Conservation (phyloP, 1,140 invertebrate species). For the Apis cerana region DNA sequence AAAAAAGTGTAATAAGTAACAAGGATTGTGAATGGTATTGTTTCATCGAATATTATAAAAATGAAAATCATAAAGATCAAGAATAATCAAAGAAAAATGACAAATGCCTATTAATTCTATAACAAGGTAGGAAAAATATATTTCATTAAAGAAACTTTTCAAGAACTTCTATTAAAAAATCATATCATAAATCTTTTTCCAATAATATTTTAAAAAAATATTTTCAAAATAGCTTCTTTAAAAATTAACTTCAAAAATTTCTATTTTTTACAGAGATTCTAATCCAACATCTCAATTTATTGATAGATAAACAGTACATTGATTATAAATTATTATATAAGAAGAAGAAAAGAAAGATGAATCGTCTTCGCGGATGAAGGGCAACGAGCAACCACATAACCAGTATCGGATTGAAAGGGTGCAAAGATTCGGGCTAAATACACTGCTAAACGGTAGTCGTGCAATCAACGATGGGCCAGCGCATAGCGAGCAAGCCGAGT, state of each 20-base stretch:
- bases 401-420: conserved; percentile 13
- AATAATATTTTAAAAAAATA: not conserved
- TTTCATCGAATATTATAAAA: not conserved
- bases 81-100: not conserved
- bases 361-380: not conserved
- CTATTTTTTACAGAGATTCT: not conserved
- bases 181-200: not conserved
- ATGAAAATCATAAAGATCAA: not conserved
- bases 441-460: conserved; percentile 49
- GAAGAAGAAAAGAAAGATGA: not conserved
- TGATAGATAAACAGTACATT: too few relatives aligned
- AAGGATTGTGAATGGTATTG: too few relatives aligned
- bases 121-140: not conserved
- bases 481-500: conserved; percentile 50
- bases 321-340: too few relatives aligned
- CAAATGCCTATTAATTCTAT: not conserved
- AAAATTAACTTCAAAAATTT: not conserved
- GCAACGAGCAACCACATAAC: not conserved
- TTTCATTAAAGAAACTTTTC: too few relatives aligned
- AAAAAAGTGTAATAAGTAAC: not conserved
- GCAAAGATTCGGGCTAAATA: conserved; percentile 47
- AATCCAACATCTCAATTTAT: not conserved
- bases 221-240: not conserved
- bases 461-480: conserved; percentile 53
- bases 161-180: not conserved